phyloP scores from a whole-genome alignment of 2,113 vertebrate genomes.

The Orcinus orca region DNA sequence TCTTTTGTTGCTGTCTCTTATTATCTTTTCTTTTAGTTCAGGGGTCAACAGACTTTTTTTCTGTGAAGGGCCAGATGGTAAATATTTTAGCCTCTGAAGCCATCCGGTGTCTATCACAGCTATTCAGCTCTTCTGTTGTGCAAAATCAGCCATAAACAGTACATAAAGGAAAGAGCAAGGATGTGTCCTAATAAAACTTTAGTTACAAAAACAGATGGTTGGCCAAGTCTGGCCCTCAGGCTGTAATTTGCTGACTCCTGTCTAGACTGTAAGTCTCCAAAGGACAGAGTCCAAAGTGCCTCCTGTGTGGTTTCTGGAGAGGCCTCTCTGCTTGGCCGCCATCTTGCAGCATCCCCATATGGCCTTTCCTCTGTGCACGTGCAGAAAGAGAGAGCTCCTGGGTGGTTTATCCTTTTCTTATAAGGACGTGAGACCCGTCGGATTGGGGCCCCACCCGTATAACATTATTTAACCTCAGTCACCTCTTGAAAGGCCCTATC shows the following conservation, averaged over 20 bases:
- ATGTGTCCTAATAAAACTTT: not conserved
- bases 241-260: not conserved
- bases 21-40: not conserved
- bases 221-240: not conserved
- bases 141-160: not conserved
- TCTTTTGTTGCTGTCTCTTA: not conserved
- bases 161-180: not conserved
- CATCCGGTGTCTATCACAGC: not conserved
- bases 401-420: not conserved
- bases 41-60: not conserved
- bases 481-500: not conserved
- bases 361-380: not conserved
- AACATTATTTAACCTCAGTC: not conserved
- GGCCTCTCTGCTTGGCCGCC: not conserved
- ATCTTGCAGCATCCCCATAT: not conserved
- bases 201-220: not conserved
- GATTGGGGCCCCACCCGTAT: not conserved
- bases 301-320: not conserved
- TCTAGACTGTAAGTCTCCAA: not conserved
- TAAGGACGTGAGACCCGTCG: not conserved
- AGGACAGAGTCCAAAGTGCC: not conserved
- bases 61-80: not conserved
- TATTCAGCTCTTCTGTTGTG: not conserved
- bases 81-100: not conserved
- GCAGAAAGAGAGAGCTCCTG: too few relatives aligned